phyloP scores from a whole-genome alignment of 2,888 invertebrate species.

The Tortricodes alternella region DNA sequence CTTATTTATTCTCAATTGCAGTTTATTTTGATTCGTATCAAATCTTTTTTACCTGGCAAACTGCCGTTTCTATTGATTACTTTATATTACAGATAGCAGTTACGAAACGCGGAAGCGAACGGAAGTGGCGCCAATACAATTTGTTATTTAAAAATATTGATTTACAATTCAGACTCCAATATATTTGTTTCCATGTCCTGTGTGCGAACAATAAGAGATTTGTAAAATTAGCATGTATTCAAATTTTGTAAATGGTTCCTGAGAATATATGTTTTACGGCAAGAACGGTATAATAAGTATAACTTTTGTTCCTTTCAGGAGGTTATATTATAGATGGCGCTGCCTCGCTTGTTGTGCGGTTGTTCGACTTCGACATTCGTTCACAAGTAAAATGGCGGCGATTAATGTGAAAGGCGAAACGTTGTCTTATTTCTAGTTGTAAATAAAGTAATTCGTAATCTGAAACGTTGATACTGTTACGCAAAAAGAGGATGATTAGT shows the following conservation, averaged over 20 bases:
- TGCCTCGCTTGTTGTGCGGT: slow-evolving; percentile 83
- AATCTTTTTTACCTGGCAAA: background rate
- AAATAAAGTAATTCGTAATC: slow-evolving; percentile 74
- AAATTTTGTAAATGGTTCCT: slow-evolving; percentile 36
- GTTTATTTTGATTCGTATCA: background rate
- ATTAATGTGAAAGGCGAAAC: slow-evolving; percentile 86
- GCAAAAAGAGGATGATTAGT: slow-evolving; percentile 49
- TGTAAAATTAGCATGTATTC: background rate
- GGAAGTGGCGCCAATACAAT: slow-evolving; percentile 35
- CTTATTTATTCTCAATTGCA: too few species aligned
- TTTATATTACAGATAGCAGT: slow-evolving; percentile 15
- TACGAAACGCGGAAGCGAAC: slow-evolving; percentile 33
- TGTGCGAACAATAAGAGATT: background rate
- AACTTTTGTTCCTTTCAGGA: slow-evolving; percentile 44
- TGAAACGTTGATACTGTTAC: slow-evolving; percentile 53
- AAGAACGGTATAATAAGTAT: slow-evolving; percentile 21
- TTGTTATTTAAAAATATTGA: slow-evolving; percentile 34
- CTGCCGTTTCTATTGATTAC: slow-evolving; percentile 16
- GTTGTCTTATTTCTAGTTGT: slow-evolving; percentile 79
- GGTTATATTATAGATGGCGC: slow-evolving; percentile 84
- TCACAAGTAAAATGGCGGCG: slow-evolving; percentile 85
- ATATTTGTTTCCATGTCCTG: background rate
- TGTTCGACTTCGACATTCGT: slow-evolving; percentile 75
- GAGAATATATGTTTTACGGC: background rate
- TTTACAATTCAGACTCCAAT: slow-evolving; percentile 29